Percentiles rank a stretch among this genome's conserved stretches.
Conservation (phyloP, 2,113 vertebrate genomes). For the Ia io region DNA sequence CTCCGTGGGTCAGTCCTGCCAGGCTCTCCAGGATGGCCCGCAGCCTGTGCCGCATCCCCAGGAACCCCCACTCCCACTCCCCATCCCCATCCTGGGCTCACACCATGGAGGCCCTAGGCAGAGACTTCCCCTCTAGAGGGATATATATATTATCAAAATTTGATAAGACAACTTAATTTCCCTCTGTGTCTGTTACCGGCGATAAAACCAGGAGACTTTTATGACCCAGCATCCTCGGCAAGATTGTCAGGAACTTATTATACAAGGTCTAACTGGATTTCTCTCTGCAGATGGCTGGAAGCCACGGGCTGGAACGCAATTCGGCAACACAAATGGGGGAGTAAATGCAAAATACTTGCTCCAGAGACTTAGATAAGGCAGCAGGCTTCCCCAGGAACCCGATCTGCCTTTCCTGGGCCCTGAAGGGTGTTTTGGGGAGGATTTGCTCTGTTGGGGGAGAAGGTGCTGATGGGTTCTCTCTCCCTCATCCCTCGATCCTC, state of each 20-base stretch:
- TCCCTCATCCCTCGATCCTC: background rate
- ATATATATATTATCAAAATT: slow-evolving; percentile 88
- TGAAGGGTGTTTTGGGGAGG: slow-evolving; percentile 74
- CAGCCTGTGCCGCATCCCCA: rapidly evolving
- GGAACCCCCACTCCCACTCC: background rate
- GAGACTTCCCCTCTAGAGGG: slow-evolving; percentile 82
- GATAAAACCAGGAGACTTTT: slow-evolving; percentile 89
- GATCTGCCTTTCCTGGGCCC: slow-evolving; percentile 73
- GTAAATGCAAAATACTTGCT: slow-evolving; percentile 87
- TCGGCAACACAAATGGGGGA: slow-evolving; percentile 84
- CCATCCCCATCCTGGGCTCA: slow-evolving; percentile 66
- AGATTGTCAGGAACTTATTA: slow-evolving; percentile 90
- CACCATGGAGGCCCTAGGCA: slow-evolving; percentile 78
- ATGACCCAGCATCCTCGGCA: slow-evolving; percentile 85
- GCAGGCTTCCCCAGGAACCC: slow-evolving; percentile 69
- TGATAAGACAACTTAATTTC: slow-evolving; percentile 90
- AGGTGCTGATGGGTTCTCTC: background rate
- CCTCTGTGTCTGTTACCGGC: slow-evolving; percentile 86
- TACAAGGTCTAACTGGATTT: slow-evolving; percentile 90
- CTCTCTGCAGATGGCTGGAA: slow-evolving; percentile 86
- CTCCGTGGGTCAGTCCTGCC: background rate
- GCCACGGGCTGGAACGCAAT: slow-evolving; percentile 85
- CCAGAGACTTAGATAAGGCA: slow-evolving; percentile 84
- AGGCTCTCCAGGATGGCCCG: background rate
- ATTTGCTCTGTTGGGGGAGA: background rate